phyloP scores from a whole-genome alignment of 1,140 invertebrate species.

The Rhopalosiphum maidis region DNA sequence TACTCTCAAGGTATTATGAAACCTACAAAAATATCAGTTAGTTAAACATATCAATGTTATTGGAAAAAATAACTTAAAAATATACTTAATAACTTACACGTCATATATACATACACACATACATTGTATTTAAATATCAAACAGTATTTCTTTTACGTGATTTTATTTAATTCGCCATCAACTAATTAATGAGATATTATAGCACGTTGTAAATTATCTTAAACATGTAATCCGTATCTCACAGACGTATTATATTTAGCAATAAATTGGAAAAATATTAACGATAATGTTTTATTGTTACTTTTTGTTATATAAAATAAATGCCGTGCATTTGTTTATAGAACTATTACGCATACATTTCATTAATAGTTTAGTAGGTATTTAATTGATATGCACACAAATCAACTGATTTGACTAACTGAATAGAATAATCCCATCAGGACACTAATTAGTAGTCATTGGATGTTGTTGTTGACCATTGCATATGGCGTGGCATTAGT shows the following conservation, averaged over 20 bases:
- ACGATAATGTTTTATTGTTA: neutral
- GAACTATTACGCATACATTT: neutral
- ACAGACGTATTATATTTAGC: neutral
- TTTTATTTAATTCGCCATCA: too few relatives aligned
- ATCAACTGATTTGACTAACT: slow-evolving; percentile 2
- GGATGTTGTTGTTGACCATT: neutral
- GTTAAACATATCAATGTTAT: too few relatives aligned
- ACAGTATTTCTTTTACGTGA: too few relatives aligned
- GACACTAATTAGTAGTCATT: slow-evolving; percentile 6
- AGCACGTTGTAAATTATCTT: neutral
- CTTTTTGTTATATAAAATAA: neutral
- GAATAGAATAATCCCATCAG: neutral
- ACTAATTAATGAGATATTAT: too few relatives aligned
- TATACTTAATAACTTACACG: too few relatives aligned
- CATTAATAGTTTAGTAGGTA: neutral
- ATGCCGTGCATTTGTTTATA: neutral
- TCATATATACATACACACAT: too few relatives aligned
- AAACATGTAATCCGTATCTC: neutral
- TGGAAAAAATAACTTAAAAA: too few relatives aligned
- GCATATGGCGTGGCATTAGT: neutral
- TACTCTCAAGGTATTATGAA: too few relatives aligned
- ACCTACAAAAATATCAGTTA: too few relatives aligned
- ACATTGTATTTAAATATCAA: too few relatives aligned
- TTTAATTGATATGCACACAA: neutral
- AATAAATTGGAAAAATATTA: neutral